Conservation (phyloP, 1,140 invertebrate genomes). For the Trichonephila clavipes region DNA sequence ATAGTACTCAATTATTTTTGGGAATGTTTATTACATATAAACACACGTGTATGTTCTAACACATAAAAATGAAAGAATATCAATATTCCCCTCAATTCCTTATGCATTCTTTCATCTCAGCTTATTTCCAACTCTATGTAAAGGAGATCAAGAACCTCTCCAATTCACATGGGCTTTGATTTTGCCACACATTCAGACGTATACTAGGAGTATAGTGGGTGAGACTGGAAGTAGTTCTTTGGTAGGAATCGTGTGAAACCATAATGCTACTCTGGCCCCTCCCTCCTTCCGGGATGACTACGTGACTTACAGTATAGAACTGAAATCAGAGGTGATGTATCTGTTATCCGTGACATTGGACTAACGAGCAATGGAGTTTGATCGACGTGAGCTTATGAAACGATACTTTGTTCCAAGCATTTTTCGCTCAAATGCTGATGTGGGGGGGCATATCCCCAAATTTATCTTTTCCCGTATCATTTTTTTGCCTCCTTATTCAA, state of each 20-base stretch:
- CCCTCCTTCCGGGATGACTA: background rate
- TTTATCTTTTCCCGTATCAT: background rate
- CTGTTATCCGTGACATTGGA: slow-evolving; percentile 55
- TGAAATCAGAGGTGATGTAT: slow-evolving; percentile 69
- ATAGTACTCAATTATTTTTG: too few species aligned
- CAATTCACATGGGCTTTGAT: background rate
- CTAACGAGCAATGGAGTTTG: slow-evolving; percentile 63
- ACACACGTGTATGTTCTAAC: too few species aligned
- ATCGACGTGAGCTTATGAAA: slow-evolving; percentile 63
- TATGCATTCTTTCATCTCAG: background rate
- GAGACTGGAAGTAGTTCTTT: background rate
- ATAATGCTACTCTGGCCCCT: background rate
- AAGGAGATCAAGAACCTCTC: background rate
- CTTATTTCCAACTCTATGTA: background rate
- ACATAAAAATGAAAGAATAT: too few species aligned
- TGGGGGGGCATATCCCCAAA: background rate
- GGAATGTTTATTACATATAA: too few species aligned
- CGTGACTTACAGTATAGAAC: slow-evolving; percentile 51
- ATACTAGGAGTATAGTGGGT: background rate
- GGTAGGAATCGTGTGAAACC: background rate
- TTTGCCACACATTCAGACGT: background rate
- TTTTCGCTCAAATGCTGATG: slow-evolving; percentile 30
- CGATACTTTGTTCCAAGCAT: slow-evolving; percentile 30
- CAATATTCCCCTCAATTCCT: too few species aligned
- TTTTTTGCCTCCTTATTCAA: background rate